Percentiles rank a stretch among this genome's conserved stretches.
Evolutionary conservation across 2,888 invertebrate genomes (phyloP).

Genomic region (Lasioglossum villosulum): DNA sequence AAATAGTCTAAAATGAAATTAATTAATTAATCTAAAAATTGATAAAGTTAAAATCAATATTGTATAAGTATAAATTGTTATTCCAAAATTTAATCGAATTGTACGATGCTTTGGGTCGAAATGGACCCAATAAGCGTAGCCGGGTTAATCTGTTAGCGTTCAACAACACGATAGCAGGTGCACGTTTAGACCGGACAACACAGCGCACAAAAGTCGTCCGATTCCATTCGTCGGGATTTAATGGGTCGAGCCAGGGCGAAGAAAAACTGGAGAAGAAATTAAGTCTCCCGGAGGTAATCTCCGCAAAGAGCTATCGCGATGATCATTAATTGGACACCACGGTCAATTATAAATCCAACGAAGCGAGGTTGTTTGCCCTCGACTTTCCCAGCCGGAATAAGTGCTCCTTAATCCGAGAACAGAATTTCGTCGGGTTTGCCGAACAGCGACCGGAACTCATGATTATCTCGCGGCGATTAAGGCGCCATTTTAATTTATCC

Average conservation of each 20-base stretch:
- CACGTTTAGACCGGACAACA: background rate
- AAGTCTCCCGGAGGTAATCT: background rate
- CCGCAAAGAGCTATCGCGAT: slow-evolving; percentile 4
- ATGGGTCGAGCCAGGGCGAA: background rate
- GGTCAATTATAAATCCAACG: slow-evolving; percentile 61
- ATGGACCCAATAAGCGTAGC: too few species aligned
- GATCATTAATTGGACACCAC: slow-evolving; percentile 62
- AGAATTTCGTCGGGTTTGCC: slow-evolving; percentile 11
- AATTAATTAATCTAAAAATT: too few species aligned
- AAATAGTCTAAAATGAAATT: too few species aligned
- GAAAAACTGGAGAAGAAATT: background rate
- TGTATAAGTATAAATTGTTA: too few species aligned
- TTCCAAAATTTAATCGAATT: too few species aligned
- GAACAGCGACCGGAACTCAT: background rate
- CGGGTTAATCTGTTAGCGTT: too few species aligned
- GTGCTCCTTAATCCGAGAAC: slow-evolving; percentile 20
- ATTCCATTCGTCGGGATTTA: background rate
- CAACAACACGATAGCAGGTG: too few species aligned
- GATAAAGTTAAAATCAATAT: too few species aligned
- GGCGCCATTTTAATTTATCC: slow-evolving; percentile 47
- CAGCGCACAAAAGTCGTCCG: background rate
- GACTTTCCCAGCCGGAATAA: slow-evolving; percentile 8
- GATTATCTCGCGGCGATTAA: slow-evolving; percentile 42
- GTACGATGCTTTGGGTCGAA: too few species aligned
- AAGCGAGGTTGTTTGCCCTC: slow-evolving; percentile 34